Percentiles rank a stretch among this genome's conserved stretches.
These are phyloP conservation scores for Chamaea fasciata DNA, from an alignment of 2,113 vertebrate genomes.

Conservation along the genomic window DNA sequence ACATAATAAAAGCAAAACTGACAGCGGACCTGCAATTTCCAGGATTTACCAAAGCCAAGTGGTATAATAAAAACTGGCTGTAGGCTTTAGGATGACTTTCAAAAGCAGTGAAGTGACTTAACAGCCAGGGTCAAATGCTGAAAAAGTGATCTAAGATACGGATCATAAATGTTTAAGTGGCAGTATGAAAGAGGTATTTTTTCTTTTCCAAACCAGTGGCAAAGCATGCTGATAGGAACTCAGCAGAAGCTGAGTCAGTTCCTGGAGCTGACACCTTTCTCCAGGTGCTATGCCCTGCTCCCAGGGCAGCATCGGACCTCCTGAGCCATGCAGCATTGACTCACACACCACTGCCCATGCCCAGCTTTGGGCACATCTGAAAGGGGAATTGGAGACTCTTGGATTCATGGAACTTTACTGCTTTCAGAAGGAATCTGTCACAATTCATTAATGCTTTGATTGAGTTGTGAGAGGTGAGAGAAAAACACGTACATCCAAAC, in stretches of 20 bases:
- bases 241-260: background rate
- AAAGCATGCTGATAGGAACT: background rate
- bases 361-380: background rate
- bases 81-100: background rate
- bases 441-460: background rate
- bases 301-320: background rate
- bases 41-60: background rate
- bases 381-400: background rate
- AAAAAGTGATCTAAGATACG: background rate
- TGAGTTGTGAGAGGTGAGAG: rapidly evolving
- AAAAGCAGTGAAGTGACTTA: background rate
- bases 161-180: background rate
- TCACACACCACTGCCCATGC: rapidly evolving
- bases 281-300: rapidly evolving
- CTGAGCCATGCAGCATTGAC: background rate
- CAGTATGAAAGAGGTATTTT: background rate
- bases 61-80: background rate
- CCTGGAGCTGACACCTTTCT: background rate
- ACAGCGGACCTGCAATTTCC: background rate
- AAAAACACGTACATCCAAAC: rapidly evolving
- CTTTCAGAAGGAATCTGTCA: background rate
- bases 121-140: background rate
- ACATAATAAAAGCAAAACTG: background rate
- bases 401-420: background rate
- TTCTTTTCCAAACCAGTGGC: background rate